These are phyloP conservation scores for Heterocephalus glaber DNA, from an alignment of 2,113 vertebrate genomes.

Conservation along the genomic window DNA sequence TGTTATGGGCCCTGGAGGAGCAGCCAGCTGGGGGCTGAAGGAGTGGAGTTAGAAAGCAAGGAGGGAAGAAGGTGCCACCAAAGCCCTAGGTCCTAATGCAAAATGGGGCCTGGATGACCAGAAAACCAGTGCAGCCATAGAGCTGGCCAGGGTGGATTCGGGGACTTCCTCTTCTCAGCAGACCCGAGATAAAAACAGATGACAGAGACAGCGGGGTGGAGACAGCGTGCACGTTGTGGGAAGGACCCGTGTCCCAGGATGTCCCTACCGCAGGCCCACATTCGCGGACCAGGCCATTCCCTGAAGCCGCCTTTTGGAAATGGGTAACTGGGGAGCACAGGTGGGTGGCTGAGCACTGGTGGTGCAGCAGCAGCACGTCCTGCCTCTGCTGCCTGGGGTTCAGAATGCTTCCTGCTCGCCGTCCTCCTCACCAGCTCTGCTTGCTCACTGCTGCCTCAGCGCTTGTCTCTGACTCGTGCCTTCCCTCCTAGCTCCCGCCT, in stretches of 20 bases:
- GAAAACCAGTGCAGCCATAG: neutral
- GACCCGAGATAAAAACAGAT: neutral
- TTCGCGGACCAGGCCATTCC: neutral
- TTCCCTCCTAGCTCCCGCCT: neutral
- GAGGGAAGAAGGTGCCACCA: neutral
- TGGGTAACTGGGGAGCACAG: neutral
- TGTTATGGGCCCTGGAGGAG: neutral
- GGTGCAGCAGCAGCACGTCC: no score
- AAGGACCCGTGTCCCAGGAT: neutral
- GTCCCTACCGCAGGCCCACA: neutral
- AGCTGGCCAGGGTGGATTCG: neutral
- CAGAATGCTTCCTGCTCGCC: no score
- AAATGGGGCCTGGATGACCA: neutral
- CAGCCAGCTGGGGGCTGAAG: neutral
- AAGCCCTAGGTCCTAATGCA: no score
- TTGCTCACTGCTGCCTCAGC: neutral
- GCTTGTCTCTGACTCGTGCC: neutral
- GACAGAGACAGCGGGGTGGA: neutral
- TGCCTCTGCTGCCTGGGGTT: no score
- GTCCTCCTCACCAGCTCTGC: neutral
- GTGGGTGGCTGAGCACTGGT: neutral
- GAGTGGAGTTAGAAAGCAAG: neutral
- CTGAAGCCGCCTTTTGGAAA: neutral
- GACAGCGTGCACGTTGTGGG: fast-evolving
- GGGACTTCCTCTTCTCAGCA: neutral